Evolutionary conservation across 2,113 vertebrate species (phyloP), one percentile per base, ranked within the genome.

Genomic region (Pithys albifrons): DNA sequence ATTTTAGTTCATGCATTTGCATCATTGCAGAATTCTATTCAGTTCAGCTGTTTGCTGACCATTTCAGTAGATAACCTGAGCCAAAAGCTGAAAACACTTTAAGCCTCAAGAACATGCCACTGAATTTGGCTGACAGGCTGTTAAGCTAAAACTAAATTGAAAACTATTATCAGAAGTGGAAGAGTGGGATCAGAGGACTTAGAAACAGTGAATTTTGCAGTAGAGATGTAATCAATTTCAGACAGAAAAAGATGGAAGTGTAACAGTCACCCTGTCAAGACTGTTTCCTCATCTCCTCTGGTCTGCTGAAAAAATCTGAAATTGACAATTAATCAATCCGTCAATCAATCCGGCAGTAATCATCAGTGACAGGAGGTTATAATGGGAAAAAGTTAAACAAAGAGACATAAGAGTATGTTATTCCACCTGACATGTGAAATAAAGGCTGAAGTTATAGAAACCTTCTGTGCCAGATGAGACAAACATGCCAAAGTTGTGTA

Each of bases 141-240:
- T 70, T 92, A 95, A 94, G 77, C 75, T 95, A 95, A 95, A 93
- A 88, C 92, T 95, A 95, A 96, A 95, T 87, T 83, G 89, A 96
- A 96, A 96, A 95, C 91, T 91, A 91, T 94, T 95, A 95, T 95
- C 94, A 92, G 59, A 88, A 95, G 67, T 78, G 86, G 65, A 95
- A 93, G 46, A 91, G 45, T 3, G 61, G 61, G 65, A 95, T 95
- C 82, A 86, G 65, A 96, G 69, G 76, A 96, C 92, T 81, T 69
- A 77, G 85, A 96, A 96, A 84, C 45, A 1, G 1, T 62, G 45
- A 79, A 82, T 91, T 89, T 57, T 87, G 66, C 31, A 78, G 83
- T 25, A 81, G n/a, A 96, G 83, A 95, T 92, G 76, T 62, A 93
- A 96, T 97, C 93, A 96, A 35, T 89, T 54, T 94, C 52, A 76